A percentile compares a stretch with the other conserved stretches of the same genome.
These are phyloP conservation scores for Scaptomyza caliginosa DNA, from an alignment of 2,888 invertebrate genomes.

Conservation along the genomic window DNA sequence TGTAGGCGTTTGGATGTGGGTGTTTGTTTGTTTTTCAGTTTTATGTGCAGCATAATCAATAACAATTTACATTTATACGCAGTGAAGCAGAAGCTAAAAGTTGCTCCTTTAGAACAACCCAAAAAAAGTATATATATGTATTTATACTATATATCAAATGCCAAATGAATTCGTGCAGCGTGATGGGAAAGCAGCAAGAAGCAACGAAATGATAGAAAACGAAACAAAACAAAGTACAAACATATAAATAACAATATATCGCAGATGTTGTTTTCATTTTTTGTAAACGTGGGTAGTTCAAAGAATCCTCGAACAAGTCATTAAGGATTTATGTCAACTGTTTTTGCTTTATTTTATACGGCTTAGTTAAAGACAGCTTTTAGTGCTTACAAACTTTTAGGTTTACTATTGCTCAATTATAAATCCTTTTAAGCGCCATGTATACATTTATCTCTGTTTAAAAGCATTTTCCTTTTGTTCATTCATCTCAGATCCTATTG, in stretches of 20 bases:
- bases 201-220: conserved; percentile 30
- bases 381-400: not conserved
- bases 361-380: not conserved
- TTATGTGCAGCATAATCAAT: conserved; percentile 72
- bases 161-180: conserved; percentile 54
- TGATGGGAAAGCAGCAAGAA: not conserved
- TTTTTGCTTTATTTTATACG: not conserved
- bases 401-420: conserved; percentile 2
- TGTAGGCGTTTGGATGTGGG: not conserved
- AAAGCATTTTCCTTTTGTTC: conserved; percentile 25
- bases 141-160: conserved; percentile 46
- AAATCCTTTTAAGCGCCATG: conserved; percentile 5
- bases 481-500: conserved; percentile 35
- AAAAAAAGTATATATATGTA: conserved; percentile 20
- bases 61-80: conserved; percentile 74
- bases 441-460: conserved; percentile 1
- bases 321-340: no score
- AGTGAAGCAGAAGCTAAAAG: conserved; percentile 20
- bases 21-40: conserved; percentile 32
- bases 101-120: conserved; percentile 23
- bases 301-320: conserved; percentile 20
- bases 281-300: conserved; percentile 31
- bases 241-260: conserved; percentile 55
- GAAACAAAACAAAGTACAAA: conserved; percentile 49
- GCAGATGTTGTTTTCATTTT: conserved; percentile 32